These are phyloP conservation scores for Brachionus plicatilis DNA, from an alignment of 1,140 invertebrate genomes.

Conservation along the genomic window DNA sequence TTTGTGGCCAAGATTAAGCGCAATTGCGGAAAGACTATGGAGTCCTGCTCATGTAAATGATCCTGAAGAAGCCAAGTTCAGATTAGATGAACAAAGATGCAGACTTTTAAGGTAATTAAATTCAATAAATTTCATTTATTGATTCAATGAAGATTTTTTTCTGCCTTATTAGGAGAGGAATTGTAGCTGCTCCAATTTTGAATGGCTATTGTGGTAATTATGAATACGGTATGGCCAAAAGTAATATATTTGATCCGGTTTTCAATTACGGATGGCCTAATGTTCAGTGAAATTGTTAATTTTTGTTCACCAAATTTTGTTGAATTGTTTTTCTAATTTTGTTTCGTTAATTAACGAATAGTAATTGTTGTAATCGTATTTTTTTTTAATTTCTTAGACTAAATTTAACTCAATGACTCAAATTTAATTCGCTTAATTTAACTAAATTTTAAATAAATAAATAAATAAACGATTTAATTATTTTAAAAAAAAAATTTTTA, in stretches of 20 bases:
- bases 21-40: conserved; percentile 47
- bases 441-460: background rate
- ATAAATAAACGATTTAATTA: background rate
- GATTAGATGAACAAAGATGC: conserved; percentile 71
- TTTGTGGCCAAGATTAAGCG: conserved; percentile 44
- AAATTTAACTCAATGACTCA: background rate
- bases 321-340: too few relatives aligned
- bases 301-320: background rate
- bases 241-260: conserved; percentile 21
- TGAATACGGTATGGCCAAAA: conserved; percentile 45
- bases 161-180: conserved; percentile 46
- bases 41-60: conserved; percentile 42
- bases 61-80: conserved; percentile 40
- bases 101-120: conserved; percentile 65
- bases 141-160: background rate
- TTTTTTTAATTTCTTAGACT: background rate
- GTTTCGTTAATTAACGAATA: background rate
- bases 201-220: conserved; percentile 52
- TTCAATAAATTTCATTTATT: background rate
- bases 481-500: too few relatives aligned
- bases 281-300: background rate
- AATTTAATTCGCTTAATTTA: background rate
- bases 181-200: conserved; percentile 49
- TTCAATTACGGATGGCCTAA: conserved; percentile 38
- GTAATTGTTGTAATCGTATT: background rate